Conservation (phyloP, 2,888 invertebrate species). For the Panopea generosa region DNA sequence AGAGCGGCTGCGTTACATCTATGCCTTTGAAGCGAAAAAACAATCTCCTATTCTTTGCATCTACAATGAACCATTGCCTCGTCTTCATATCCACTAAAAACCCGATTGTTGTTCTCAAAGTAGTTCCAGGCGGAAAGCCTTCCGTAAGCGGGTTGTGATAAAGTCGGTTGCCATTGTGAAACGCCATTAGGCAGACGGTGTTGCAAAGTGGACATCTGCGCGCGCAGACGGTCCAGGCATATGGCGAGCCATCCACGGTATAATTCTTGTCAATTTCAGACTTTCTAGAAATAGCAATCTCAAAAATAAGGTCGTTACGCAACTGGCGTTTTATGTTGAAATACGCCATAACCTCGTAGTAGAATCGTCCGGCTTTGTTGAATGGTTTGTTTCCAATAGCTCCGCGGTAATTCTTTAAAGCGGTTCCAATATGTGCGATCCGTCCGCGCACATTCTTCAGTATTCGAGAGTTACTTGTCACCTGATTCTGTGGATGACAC, state of each 20-base stretch:
- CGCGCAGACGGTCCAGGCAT: slow-evolving; percentile 66
- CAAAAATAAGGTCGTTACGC: slow-evolving; percentile 69
- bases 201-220: slow-evolving; percentile 68
- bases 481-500: slow-evolving; percentile 63
- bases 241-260: slow-evolving; percentile 65
- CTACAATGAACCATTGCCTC: slow-evolving; percentile 65
- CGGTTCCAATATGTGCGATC: slow-evolving; percentile 41
- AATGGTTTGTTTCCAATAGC: slow-evolving; percentile 62
- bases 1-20: slow-evolving; percentile 64
- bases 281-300: slow-evolving; percentile 68
- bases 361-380: slow-evolving; percentile 60
- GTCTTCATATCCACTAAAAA: slow-evolving; percentile 65
- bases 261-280: slow-evolving; percentile 70
- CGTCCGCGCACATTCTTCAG: slow-evolving; percentile 64
- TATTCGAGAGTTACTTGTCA: slow-evolving; percentile 55
- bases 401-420: slow-evolving; percentile 67
- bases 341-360: slow-evolving; percentile 67
- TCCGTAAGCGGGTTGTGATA: slow-evolving; percentile 65
- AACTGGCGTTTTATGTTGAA: slow-evolving; percentile 68
- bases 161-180: slow-evolving; percentile 66
- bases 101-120: slow-evolving; percentile 64
- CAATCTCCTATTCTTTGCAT: slow-evolving; percentile 63
- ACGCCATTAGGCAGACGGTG: slow-evolving; percentile 67
- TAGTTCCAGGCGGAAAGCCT: slow-evolving; percentile 66
- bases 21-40: slow-evolving; percentile 64